Evolutionary conservation across 2,797 vertebrate genomes (phyloP), one percentile per base, ranked within the genome.

Genomic region (Hyperoplus immaculatus): DNA sequence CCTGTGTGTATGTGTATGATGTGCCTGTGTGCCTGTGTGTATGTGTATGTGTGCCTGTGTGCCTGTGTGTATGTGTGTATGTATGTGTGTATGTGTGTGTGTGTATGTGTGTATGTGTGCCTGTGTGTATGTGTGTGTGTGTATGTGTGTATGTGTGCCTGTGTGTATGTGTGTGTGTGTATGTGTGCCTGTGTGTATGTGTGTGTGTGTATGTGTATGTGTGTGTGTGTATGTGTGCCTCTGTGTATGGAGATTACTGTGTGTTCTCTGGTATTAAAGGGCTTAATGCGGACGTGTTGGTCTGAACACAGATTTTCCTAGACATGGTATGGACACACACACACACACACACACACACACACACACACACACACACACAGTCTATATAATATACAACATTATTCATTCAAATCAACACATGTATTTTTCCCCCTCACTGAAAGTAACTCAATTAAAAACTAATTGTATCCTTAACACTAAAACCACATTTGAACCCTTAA

Each of bases 161-260:
- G 13, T 68, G 5, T 14, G 36, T 42, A 38, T 62, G 56, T 70
- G 46, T 45, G 29, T 56, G 64, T 64, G 63, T 77, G 54, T 61
- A 60, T 73, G 64, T 69, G 69, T 72, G 73, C 68, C 69, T 68
- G 39, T 63, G 67, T 68, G 66, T 67, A 43, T 64, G 50, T 65
- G 39, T 58, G 66, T 59, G 51, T 56, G 9, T 55, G 53, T n/a
- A 16, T 45, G 41, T 14, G 8, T 64, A 63, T 67, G 63, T 45
- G 55, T 60, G 67, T 45, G 29, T 56, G 64, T 64, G 63, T 77
- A 47, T 69, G 58, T 62, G 50, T 69, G 75, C n/a, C n/a, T n/a
- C n/a, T 73, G 69, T 83, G 55, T 71, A 58, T 73, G 53, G 74
- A 78, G 85, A 89, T 89, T 89, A 86, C 18, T 72, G 74, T 75